A percentile compares a stretch with the other conserved stretches of the same genome.
Evolutionary conservation across 35 echinoderm and acorn worm species (phyloP).

Genomic region (Ophiothrix spiculata): DNA sequence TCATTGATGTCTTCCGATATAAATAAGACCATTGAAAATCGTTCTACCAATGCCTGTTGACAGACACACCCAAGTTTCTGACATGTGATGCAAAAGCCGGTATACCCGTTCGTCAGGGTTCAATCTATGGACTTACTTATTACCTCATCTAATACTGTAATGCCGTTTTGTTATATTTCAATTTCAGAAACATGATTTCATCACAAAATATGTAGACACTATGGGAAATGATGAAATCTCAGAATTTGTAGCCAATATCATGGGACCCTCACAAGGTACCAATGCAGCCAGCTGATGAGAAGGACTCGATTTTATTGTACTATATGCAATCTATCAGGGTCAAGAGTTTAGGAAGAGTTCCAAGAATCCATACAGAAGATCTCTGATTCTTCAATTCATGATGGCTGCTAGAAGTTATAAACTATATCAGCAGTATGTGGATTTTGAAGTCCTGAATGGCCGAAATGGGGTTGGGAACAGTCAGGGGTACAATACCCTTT

Average conservation of each 20-base stretch:
- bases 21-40: background rate
- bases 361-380: no score
- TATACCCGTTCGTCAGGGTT: background rate
- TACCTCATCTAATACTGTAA: background rate
- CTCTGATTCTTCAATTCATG: no score
- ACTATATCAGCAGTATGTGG: no score
- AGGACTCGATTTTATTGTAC: background rate
- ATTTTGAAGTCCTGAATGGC: no score
- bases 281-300: background rate
- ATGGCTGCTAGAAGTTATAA: no score
- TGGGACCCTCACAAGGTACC: background rate
- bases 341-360: no score
- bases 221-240: conserved; percentile 35
- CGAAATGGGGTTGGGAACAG: no score
- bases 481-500: no score
- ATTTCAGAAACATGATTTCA: conserved; percentile 31
- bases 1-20: background rate
- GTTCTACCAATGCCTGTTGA: no score
- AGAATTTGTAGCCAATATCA: conserved; percentile 4
- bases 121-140: background rate
- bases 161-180: conserved; percentile 18
- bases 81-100: background rate
- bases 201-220: conserved; percentile 17
- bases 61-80: background rate
- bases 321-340: conserved; percentile 10